Evolutionary conservation across 1,140 invertebrate species (phyloP).

Genomic region (Popillia japonica): DNA sequence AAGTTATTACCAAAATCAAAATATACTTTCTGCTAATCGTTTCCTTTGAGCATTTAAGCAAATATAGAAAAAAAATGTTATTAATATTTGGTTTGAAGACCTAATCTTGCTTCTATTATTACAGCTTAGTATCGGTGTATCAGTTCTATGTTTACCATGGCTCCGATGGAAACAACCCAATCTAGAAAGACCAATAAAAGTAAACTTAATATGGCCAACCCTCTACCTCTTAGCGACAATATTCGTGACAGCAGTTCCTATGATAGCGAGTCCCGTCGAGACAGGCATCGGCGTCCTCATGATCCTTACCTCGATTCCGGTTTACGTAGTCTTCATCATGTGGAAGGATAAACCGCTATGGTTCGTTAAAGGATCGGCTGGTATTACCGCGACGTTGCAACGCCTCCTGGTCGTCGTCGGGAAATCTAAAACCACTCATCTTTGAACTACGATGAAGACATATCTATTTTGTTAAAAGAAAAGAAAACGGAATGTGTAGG

Average conservation of each 20-base stretch:
- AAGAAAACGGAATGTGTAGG: no score
- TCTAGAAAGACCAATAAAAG: conserved; percentile 90
- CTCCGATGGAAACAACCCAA: conserved; percentile 90
- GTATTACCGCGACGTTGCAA: conserved; percentile 68
- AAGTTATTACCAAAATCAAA: no score
- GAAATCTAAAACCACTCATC: conserved; percentile 71
- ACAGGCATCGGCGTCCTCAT: conserved; percentile 95
- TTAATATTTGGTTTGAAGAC: neutral
- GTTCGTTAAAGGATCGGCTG: conserved; percentile 76
- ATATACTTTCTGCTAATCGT: no score
- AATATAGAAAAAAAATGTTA: no score
- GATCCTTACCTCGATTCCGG: conserved; percentile 92
- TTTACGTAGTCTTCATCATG: conserved; percentile 89
- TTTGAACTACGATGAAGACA: conserved; percentile 60
- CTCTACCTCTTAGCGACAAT: conserved; percentile 91
- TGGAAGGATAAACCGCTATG: conserved; percentile 88
- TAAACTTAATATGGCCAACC: conserved; percentile 89
- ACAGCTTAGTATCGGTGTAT: conserved; percentile 93
- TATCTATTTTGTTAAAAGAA: no score
- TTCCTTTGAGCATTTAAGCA: no score
- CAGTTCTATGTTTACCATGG: conserved; percentile 92
- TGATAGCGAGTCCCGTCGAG: conserved; percentile 90
- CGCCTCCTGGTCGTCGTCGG: conserved; percentile 74
- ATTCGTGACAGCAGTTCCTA: conserved; percentile 94
- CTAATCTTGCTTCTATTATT: conserved; percentile 50